These are phyloP conservation scores for Onthophagus taurus DNA, from an alignment of 1,140 invertebrate genomes.

Conservation along the genomic window DNA sequence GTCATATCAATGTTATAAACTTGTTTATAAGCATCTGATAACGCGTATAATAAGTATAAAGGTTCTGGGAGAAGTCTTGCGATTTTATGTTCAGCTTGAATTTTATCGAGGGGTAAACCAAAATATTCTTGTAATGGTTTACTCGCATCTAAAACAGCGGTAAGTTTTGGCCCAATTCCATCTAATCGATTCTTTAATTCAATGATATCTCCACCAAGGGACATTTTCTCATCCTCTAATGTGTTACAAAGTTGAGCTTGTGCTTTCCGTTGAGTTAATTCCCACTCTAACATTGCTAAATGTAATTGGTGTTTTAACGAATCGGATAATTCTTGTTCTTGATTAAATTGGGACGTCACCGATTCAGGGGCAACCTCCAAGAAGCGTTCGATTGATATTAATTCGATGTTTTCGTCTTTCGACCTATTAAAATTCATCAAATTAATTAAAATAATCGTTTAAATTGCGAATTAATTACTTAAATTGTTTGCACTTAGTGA, in stretches of 20 bases:
- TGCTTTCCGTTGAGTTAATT: constrained; percentile 80
- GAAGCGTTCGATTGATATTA: constrained; percentile 79
- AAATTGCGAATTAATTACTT: constrained; percentile 51
- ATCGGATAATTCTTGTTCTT: not conserved
- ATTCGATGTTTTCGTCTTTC: constrained; percentile 86
- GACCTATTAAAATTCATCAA: too few relatives aligned
- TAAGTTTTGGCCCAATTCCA: constrained; percentile 71
- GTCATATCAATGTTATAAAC: constrained; percentile 46
- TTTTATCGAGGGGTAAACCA: constrained; percentile 68
- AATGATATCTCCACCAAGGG: constrained; percentile 54
- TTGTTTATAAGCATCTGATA: constrained; percentile 73
- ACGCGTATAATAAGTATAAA: constrained; percentile 82
- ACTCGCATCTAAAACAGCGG: constrained; percentile 64
- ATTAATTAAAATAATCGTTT: too few relatives aligned
- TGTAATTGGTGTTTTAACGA: constrained; percentile 60
- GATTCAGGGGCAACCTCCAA: constrained; percentile 68
- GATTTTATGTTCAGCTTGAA: constrained; percentile 61
- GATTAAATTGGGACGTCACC: constrained; percentile 27
- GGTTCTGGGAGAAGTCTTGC: constrained; percentile 70
- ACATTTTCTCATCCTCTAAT: constrained; percentile 66
- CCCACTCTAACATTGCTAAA: constrained; percentile 83
- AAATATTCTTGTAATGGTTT: constrained; percentile 86
- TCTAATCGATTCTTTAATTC: constrained; percentile 72
- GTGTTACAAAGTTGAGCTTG: constrained; percentile 66
- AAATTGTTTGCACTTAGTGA: constrained; percentile 87